A percentile compares a stretch with the other conserved stretches of the same genome.
These are phyloP conservation scores for Hippasteria phrygiana DNA, from an alignment of 53 echinoderm and acorn worm genomes.

Conservation along the genomic window DNA sequence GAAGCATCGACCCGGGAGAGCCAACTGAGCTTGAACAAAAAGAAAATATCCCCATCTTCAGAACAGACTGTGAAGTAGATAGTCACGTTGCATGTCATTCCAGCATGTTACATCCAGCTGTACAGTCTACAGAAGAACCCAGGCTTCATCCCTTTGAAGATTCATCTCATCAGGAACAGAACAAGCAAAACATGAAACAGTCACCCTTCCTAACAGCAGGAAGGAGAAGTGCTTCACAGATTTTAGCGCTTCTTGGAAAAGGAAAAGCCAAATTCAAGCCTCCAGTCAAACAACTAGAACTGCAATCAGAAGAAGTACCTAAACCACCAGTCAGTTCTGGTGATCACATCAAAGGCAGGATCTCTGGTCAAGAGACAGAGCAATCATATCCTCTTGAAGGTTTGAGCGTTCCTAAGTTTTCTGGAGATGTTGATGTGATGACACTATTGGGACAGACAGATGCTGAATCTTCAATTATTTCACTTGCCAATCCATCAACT, in stretches of 20 bases:
- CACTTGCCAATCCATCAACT: not conserved
- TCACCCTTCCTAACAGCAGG: conserved; percentile 18
- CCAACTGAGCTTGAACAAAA: not conserved
- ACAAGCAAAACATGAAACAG: not conserved
- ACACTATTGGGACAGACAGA: conserved; percentile 4
- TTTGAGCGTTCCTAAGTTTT: not conserved
- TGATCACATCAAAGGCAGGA: not conserved
- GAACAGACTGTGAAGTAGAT: no score
- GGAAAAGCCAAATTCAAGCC: conserved; percentile 72
- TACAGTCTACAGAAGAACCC: not conserved
- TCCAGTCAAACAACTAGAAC: conserved; percentile 64
- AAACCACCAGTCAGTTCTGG: not conserved
- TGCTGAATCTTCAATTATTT: not conserved
- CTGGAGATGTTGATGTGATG: conserved; percentile 32
- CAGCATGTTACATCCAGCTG: no score
- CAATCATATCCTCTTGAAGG: not conserved
- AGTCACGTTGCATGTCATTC: not conserved
- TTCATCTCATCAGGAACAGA: not conserved
- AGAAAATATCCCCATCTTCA: not conserved
- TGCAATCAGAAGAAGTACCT: not conserved
- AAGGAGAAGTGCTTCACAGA: conserved; percentile 81
- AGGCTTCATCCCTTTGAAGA: not conserved
- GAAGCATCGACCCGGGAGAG: not conserved
- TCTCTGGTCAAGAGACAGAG: not conserved
- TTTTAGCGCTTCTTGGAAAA: conserved; percentile 90